Percentiles rank a stretch among this genome's conserved stretches.
Conservation (phyloP, 2,797 vertebrate genomes). For the Etheostoma nigrum region DNA sequence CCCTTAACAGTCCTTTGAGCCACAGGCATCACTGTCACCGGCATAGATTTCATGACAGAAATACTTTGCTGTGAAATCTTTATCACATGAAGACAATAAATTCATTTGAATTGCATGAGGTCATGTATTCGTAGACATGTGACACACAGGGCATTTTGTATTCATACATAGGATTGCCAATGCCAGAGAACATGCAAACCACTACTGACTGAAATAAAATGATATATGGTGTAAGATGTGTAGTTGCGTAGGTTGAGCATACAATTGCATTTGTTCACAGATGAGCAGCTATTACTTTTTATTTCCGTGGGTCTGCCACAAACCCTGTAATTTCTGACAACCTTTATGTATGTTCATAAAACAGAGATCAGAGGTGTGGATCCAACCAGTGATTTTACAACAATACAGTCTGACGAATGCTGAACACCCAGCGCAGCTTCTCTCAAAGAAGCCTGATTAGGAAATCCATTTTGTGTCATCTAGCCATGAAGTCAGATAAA, state of each 20-base stretch:
- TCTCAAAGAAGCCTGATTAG: constrained; percentile 73
- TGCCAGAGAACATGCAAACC: constrained; percentile 29
- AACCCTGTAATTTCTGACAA: constrained; percentile 74
- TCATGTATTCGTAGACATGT: constrained; percentile 28
- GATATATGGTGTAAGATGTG: constrained; percentile 32
- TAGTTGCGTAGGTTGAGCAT: constrained; percentile 32
- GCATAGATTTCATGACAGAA: constrained; percentile 78
- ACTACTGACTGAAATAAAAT: constrained; percentile 47
- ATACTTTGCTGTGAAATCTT: constrained; percentile 77
- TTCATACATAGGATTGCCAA: constrained; percentile 26
- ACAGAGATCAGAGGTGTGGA: constrained; percentile 74
- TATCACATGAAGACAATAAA: constrained; percentile 56
- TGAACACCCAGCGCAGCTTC: constrained; percentile 60
- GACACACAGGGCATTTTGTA: constrained; percentile 26
- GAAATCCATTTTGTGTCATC: constrained; percentile 79
- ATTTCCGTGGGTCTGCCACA: constrained; percentile 30
- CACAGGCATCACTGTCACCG: constrained; percentile 70
- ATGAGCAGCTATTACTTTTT: constrained; percentile 59
- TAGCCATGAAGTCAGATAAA: constrained; percentile 55
- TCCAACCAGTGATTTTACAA: constrained; percentile 80
- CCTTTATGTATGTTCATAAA: constrained; percentile 70
- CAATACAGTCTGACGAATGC: constrained; percentile 83
- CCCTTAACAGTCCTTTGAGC: constrained; percentile 66
- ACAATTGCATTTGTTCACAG: constrained; percentile 50
- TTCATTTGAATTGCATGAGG: constrained; percentile 72